These are phyloP conservation scores for Chunga burmeisteri DNA, from an alignment of 2,113 vertebrate genomes.

Conservation along the genomic window DNA sequence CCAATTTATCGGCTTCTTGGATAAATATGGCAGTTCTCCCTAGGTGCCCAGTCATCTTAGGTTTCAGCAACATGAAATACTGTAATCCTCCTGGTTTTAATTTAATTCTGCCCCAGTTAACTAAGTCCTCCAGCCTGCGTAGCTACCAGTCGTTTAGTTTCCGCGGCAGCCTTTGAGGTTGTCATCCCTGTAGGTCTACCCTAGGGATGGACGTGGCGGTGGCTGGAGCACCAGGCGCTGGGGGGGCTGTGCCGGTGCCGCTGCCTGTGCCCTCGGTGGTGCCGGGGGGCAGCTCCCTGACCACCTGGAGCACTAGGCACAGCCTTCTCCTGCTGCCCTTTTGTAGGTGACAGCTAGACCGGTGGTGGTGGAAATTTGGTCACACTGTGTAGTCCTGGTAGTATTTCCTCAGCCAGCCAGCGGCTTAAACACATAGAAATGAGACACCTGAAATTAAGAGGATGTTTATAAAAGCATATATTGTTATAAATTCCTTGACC, in stretches of 20 bases:
- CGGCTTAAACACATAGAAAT: not conserved
- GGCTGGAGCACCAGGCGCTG: not conserved
- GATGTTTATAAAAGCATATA: not conserved
- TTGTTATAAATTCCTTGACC: not conserved
- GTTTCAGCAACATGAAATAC: constrained; percentile 5
- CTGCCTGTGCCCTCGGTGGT: not conserved
- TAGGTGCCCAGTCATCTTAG: not conserved
- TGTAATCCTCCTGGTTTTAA: constrained; percentile 37
- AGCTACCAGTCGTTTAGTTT: not conserved
- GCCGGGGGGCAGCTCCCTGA: not conserved
- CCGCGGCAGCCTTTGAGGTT: not conserved
- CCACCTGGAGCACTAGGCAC: not conserved
- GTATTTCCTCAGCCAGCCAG: not conserved
- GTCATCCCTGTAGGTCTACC: not conserved
- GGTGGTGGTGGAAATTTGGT: not conserved
- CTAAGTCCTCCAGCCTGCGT: not conserved
- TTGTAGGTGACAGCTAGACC: not conserved
- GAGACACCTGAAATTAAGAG: not conserved
- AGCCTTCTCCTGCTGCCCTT: not conserved
- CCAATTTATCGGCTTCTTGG: not conserved
- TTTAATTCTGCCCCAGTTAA: constrained; percentile 50
- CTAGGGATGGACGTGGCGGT: not conserved
- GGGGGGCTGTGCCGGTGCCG: not conserved
- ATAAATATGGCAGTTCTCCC: constrained; percentile 9
- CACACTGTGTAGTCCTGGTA: not conserved